Percentiles rank a stretch among this genome's conserved stretches.
Evolutionary conservation across 1,140 invertebrate genomes (phyloP).

Genomic region (Patella vulgata): DNA sequence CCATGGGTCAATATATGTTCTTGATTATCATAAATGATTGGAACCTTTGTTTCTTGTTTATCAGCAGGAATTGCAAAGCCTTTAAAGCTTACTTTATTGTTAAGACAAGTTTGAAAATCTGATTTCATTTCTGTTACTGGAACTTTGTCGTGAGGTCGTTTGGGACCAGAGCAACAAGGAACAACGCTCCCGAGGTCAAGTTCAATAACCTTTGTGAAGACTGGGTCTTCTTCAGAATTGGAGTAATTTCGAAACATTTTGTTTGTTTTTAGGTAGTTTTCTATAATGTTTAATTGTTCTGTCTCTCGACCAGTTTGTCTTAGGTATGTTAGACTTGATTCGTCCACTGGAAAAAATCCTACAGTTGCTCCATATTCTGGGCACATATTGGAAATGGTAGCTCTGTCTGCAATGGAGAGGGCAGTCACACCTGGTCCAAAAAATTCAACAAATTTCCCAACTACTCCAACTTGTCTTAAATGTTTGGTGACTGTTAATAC

Average conservation of each 20-base stretch:
- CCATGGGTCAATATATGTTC: constrained; percentile 90
- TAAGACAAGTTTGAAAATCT: constrained; percentile 88
- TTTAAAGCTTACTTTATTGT: constrained; percentile 95
- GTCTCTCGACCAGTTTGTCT: constrained; percentile 87
- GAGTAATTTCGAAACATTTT: constrained; percentile 88
- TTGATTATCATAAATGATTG: constrained; percentile 83
- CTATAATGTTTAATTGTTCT: constrained; percentile 84
- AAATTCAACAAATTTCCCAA: constrained; percentile 99
- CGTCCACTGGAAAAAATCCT: constrained; percentile 95
- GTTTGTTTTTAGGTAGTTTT: constrained; percentile 83
- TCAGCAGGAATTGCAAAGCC: constrained; percentile 85
- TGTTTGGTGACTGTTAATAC: constrained; percentile 98
- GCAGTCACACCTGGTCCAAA: constrained; percentile 91
- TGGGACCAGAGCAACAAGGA: constrained; percentile 95
- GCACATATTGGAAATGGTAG: constrained; percentile 90
- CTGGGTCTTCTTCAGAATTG: constrained; percentile 84
- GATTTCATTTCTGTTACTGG: constrained; percentile 88
- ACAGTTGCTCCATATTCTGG: constrained; percentile 94
- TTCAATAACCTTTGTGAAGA: constrained; percentile 87
- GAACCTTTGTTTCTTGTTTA: constrained; percentile 75
- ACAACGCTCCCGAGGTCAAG: constrained; percentile 90
- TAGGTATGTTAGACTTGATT: constrained; percentile 85
- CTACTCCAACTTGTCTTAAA: constrained; percentile 91
- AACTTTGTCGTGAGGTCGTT: constrained; percentile 95
- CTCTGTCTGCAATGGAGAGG: constrained; percentile 92